Conservation (phyloP, 2,888 invertebrate species). For the Spodoptera littoralis region DNA sequence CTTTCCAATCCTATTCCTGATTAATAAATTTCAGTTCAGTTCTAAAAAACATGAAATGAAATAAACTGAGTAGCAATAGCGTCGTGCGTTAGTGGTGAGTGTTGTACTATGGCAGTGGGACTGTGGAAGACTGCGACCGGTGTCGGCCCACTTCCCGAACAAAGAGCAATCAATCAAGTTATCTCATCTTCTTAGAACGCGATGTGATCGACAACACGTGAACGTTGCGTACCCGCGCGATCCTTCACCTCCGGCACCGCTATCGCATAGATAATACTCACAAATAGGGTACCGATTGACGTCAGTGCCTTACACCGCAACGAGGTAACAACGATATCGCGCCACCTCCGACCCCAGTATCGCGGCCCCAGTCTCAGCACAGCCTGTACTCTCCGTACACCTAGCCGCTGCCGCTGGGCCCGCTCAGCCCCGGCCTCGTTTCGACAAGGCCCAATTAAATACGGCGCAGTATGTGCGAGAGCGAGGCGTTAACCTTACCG, state of each 20-base stretch:
- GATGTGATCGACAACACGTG: conserved; percentile 73
- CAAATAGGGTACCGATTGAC: conserved; percentile 84
- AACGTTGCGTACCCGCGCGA: conserved; percentile 69
- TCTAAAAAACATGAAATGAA: no score
- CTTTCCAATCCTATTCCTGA: no score
- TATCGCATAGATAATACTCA: conserved; percentile 69
- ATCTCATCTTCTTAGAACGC: conserved; percentile 72
- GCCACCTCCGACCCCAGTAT: conserved; percentile 44
- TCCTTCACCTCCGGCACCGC: conserved; percentile 80
- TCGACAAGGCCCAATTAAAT: conserved; percentile 72
- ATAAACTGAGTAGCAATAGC: no score
- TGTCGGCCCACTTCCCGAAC: conserved; percentile 58
- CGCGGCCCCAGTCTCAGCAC: conserved; percentile 27
- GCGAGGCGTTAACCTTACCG: conserved; percentile 67
- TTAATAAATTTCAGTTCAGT: no score
- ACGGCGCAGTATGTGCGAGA: conserved; percentile 69
- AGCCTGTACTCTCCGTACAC: conserved; percentile 40
- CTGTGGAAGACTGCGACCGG: conserved; percentile 9
- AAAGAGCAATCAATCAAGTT: conserved; percentile 82
- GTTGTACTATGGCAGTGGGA: no score
- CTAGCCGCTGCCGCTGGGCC: conserved; percentile 59
- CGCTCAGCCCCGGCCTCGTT: conserved; percentile 71
- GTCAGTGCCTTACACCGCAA: conserved; percentile 71
- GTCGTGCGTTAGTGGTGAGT: no score
- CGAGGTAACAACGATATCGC: conserved; percentile 66